These are phyloP conservation scores for Synodontis membranacea DNA, from an alignment of 2,113 vertebrate species.

Conservation along the genomic window DNA sequence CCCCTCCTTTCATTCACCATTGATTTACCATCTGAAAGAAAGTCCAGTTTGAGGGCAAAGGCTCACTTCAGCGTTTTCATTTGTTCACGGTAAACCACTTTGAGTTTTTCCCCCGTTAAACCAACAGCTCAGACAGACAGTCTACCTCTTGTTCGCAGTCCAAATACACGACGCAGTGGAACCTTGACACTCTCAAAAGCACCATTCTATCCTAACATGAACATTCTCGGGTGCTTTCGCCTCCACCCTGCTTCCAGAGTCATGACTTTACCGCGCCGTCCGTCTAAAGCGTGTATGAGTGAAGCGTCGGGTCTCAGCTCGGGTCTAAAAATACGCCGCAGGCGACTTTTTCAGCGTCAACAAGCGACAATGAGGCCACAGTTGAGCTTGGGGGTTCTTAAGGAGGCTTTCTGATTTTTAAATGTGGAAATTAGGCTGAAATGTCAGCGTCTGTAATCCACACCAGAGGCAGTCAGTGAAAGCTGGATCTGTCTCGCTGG, in stretches of 20 bases:
- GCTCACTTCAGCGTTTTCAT: not conserved
- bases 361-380: conserved; percentile 33
- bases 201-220: conserved; percentile 13
- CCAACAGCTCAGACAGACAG: conserved; percentile 36
- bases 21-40: conserved; percentile 4
- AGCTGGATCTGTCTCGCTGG: not conserved
- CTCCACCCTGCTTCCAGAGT: not conserved
- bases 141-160: conserved; percentile 8
- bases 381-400: not conserved
- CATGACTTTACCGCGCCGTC: not conserved
- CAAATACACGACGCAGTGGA: not conserved
- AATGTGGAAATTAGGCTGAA: conserved; percentile 32
- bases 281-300: not conserved
- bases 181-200: not conserved
- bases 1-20: conserved; percentile 7
- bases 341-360: conserved; percentile 2
- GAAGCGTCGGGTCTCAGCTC: not conserved
- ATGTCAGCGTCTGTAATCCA: conserved; percentile 25
- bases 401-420: conserved; percentile 38
- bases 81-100: conserved; percentile 9
- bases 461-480: conserved; percentile 7
- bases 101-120: not conserved
- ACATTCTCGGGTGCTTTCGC: not conserved
- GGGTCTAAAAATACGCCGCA: not conserved
- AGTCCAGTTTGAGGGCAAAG: not conserved